These are phyloP conservation scores for Protomyctophum bolini DNA, from an alignment of 2,113 vertebrate genomes.

Conservation along the genomic window DNA sequence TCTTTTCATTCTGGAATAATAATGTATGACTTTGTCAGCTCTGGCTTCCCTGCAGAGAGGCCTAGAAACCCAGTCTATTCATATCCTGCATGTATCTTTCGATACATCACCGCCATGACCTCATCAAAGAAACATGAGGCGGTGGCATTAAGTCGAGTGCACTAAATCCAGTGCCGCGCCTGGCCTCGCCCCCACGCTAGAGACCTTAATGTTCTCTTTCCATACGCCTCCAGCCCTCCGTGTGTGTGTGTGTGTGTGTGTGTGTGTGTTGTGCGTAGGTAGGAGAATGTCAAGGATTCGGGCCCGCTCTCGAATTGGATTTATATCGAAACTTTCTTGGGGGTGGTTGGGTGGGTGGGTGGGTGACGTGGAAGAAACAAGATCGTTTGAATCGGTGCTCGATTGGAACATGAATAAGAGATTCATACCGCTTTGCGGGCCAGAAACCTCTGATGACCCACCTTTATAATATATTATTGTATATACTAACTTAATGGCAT, in stretches of 20 bases:
- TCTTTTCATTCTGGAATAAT: conserved; percentile 18
- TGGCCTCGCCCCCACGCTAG: conserved; percentile 36
- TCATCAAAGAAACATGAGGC: conserved; percentile 76
- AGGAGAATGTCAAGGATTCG: conserved; percentile 4
- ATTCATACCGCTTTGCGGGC: conserved; percentile 5
- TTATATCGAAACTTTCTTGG: too few species aligned
- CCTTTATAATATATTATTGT: neutral
- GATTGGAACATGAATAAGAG: too few species aligned
- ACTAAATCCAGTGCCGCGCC: conserved; percentile 60
- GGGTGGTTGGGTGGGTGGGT: too few species aligned
- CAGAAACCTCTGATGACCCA: neutral
- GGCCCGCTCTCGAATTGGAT: neutral
- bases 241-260: conserved; percentile 6
- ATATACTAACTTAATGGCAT: too few species aligned
- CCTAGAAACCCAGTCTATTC: conserved; percentile 66
- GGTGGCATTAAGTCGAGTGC: conserved; percentile 63
- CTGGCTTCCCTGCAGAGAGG: conserved; percentile 28
- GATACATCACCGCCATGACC: conserved; percentile 69
- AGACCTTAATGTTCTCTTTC: conserved; percentile 41
- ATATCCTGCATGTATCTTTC: conserved; percentile 50
- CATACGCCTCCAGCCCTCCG: conserved; percentile 1
- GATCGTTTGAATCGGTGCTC: neutral
- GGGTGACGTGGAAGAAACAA: neutral
- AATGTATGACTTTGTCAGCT: too few species aligned
- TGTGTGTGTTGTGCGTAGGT: too few species aligned